Evolutionary conservation across 1,140 invertebrate genomes (phyloP), one percentile per base, ranked within the genome.

Genomic region (Eupristina koningsbergeri): DNA sequence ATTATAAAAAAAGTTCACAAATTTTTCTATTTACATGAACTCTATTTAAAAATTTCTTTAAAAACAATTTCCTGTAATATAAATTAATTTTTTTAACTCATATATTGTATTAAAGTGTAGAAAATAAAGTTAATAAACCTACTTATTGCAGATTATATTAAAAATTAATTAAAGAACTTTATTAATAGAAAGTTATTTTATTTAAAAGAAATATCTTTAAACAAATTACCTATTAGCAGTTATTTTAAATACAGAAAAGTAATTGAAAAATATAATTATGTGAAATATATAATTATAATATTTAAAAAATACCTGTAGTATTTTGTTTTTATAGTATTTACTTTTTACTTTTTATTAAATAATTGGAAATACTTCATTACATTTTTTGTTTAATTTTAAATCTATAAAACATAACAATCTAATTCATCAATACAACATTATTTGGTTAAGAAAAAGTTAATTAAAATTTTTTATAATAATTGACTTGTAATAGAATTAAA

Each of bases 341-440:
- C 58, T 36, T 63, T 81, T 39, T 67, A 81, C 15, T 74, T 81
- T 81, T 81, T 19, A 69, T 69, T 82, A 50, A 82, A 76, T 5
- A n/a, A n/a, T 26, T 58, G 53, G 22, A 13, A 58, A 58, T 58
- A 53, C 53, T 58, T 26, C 2, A 58, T 6, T 58, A 26, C n/a
- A n/a, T 26, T 26, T 7, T 6, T 26, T 26, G 1, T 58, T 26
- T 58, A 58, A 58, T 6, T 58, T 50, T 50, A 50, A 58, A 26
- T 26, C 3, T 5, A 5, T 3, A 58, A 58, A 58, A 58, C 17
- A 50, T 50, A 15, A 58, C 26, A 58, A 53, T 53, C 41, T 53
- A 17, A 53, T 53, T 53, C 15, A 7, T 53, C 19, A 17, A 53
- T 53, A 53, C 50, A 7, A 53, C 11, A 53, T 53, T 53, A 53